These are phyloP conservation scores for Chrysolina haemoptera DNA, from an alignment of 2,888 invertebrate species.

Conservation along the genomic window DNA sequence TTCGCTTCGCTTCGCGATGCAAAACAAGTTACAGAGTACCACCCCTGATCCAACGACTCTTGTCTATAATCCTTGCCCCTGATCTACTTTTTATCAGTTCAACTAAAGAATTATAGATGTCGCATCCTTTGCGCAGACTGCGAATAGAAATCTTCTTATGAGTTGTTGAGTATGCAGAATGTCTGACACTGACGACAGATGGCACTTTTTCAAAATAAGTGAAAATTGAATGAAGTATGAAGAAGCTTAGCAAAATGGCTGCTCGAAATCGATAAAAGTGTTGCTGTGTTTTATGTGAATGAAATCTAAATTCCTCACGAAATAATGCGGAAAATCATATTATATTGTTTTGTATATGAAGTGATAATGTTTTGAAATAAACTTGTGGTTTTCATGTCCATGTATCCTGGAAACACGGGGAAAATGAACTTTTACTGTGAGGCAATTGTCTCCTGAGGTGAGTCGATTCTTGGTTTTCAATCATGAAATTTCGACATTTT, in stretches of 20 bases:
- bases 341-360: neutral
- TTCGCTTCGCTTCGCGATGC: too few species aligned
- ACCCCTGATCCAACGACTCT: too few species aligned
- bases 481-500: slow-evolving; percentile 35
- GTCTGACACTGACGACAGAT: too few species aligned
- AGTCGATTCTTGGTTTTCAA: slow-evolving; percentile 53
- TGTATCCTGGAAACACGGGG: slow-evolving; percentile 33
- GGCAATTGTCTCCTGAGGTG: slow-evolving; percentile 62
- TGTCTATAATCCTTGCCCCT: too few species aligned
- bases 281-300: slow-evolving; percentile 61
- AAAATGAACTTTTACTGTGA: slow-evolving; percentile 57
- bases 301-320: slow-evolving; percentile 53
- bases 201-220: too few species aligned
- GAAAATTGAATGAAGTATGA: neutral
- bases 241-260: slow-evolving; percentile 60
- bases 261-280: slow-evolving; percentile 64
- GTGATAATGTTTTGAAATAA: slow-evolving; percentile 44
- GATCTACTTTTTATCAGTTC: too few species aligned
- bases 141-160: too few species aligned
- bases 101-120: too few species aligned
- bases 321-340: slow-evolving; percentile 50
- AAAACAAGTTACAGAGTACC: too few species aligned
- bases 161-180: too few species aligned
- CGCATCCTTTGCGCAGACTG: too few species aligned
- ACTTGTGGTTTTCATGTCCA: slow-evolving; percentile 34